These are phyloP conservation scores for Chrosomus eos DNA, from an alignment of 2,797 vertebrate genomes.

Conservation along the genomic window DNA sequence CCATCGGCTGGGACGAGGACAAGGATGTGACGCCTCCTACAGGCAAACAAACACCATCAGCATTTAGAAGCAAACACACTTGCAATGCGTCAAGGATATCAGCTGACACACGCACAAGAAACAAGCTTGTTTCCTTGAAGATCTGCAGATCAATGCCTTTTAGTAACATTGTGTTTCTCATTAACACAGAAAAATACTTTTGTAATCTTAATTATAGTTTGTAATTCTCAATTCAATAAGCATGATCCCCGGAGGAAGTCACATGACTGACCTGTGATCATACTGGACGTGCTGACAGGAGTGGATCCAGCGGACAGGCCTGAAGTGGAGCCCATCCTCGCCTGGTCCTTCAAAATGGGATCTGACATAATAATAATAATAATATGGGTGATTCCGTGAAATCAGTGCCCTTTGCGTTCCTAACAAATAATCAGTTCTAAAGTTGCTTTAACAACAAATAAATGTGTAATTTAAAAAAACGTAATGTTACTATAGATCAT, in stretches of 20 bases:
- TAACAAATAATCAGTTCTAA: too few relatives aligned
- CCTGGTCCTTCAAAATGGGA: slow-evolving; percentile 73
- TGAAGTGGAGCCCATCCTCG: slow-evolving; percentile 65
- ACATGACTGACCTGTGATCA: slow-evolving; percentile 69
- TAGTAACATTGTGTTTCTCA: not conserved
- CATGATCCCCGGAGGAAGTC: not conserved
- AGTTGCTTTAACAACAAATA: too few relatives aligned
- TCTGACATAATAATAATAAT: slow-evolving; percentile 53
- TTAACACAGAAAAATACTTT: not conserved
- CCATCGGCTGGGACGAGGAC: slow-evolving; percentile 70
- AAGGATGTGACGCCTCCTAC: slow-evolving; percentile 69
- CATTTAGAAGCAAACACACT: not conserved
- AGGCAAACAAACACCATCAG: not conserved
- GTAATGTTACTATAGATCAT: too few relatives aligned
- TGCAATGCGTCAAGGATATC: not conserved
- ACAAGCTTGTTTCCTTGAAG: not conserved
- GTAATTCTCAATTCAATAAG: not conserved
- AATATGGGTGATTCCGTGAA: too few relatives aligned
- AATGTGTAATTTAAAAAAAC: too few relatives aligned
- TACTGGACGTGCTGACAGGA: slow-evolving; percentile 73
- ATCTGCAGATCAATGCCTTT: not conserved
- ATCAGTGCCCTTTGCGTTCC: too few relatives aligned
- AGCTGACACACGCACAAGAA: not conserved
- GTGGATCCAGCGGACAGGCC: slow-evolving; percentile 67
- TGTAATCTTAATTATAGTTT: not conserved